These are phyloP conservation scores for Tetraneura akinire DNA, from an alignment of 1,140 invertebrate species.

Conservation along the genomic window DNA sequence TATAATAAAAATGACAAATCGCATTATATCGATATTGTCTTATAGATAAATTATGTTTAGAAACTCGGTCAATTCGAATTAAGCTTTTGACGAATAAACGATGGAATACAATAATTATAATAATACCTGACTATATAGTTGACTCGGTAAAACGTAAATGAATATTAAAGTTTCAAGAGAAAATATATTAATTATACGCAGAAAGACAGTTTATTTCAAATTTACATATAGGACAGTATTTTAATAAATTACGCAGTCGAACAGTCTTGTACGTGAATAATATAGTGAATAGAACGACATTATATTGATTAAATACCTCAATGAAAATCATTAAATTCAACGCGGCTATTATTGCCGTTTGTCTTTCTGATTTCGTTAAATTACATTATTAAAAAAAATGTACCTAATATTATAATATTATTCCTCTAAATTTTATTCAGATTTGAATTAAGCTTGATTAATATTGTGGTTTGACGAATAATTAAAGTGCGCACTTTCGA, in stretches of 20 bases:
- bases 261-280: no score
- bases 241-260: not conserved
- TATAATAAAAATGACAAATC: no score
- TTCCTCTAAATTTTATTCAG: not conserved
- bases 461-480: constrained; percentile 26
- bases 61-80: no score
- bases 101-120: no score
- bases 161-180: no score
- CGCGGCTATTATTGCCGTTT: not conserved
- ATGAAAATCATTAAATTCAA: not conserved
- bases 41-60: no score
- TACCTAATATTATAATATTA: no score
- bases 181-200: constrained; percentile 6
- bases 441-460: not conserved
- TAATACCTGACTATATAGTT: no score
- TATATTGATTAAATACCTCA: not conserved
- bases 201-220: not conserved
- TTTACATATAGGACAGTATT: not conserved
- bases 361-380: not conserved
- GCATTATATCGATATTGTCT: no score
- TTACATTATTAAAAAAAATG: not conserved
- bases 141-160: no score
- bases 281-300: not conserved
- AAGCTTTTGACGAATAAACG: not conserved
- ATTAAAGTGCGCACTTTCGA: not conserved